Base-by-base conservation (phyloP, 1,140 invertebrate genomes). In the Triops cancriformis region DNA sequence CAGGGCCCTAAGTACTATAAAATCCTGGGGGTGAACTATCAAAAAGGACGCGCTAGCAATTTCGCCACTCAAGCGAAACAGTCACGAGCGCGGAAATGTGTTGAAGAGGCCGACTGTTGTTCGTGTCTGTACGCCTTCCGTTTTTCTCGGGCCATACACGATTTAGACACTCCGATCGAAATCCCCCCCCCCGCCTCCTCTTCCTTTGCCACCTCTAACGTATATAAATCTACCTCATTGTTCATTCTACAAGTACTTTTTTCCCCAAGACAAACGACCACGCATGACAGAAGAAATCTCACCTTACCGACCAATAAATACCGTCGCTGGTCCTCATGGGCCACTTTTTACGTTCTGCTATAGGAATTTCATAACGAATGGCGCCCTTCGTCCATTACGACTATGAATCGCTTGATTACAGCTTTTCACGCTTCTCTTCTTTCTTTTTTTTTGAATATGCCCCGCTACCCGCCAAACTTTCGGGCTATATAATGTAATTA, bases 41-140 rank as follows among this genome's bases (percentile, higher is more conserved):
- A 64, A 64, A 64, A 14, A 64, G 51, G 51, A 64, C 51, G 51
- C 51, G 9, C 51, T 64, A 64, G 51, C 51, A 64, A 64, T 64
- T 64, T 64, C 51, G 51, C 51, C 51, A 64, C 51, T 64, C 51
- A 64, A 64, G 51, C 51, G 51, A 64, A 64, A 64, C 51, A 64
- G 51, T 64, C 51, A 64, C 51, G 51, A 64, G 51, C 51, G 51
- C 51, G 51, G 51, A 64, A 64, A 64, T 64, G 51, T 64, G 51
- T 64, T 64, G 51, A 64, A 64, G 51, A 23, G 51, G 51, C 51
- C 51, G 14, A 64, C 51, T 64, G 51, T 64, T 64, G 51, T 64
- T 18, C 51, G 51, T 64, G 51, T 64, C 51, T 14, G 51, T 23
- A 23, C 23, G 51, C 18, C 51, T 64, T 64, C 51, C 51, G 51